Percentiles rank a stretch among this genome's conserved stretches.
phyloP scores from a whole-genome alignment of 2,797 vertebrate genomes.

The Hoplostethus mediterraneus region DNA sequence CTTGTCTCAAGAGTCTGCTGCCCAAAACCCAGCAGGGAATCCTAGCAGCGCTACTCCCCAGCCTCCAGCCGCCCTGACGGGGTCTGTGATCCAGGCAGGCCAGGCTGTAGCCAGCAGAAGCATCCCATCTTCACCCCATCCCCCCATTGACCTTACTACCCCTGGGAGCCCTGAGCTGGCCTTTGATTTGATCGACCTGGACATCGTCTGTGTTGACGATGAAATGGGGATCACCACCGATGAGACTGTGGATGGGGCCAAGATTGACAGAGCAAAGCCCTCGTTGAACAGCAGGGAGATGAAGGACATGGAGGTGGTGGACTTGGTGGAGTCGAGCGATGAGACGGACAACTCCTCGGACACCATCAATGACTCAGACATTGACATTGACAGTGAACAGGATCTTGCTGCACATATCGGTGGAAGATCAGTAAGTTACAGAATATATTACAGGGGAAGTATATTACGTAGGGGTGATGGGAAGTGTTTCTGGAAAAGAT shows the following conservation, averaged over 20 bases:
- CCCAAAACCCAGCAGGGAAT: too few species aligned
- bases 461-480: too few species aligned
- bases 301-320: background rate
- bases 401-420: conserved; percentile 61
- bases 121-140: rapidly evolving
- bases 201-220: conserved; percentile 59
- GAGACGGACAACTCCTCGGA: conserved; percentile 70
- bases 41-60: background rate
- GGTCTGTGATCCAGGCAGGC: background rate
- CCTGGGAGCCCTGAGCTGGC: conserved; percentile 21
- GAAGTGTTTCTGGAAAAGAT: too few species aligned
- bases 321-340: conserved; percentile 42
- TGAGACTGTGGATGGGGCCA: background rate
- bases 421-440: conserved; percentile 17
- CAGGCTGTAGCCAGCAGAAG: rapidly evolving
- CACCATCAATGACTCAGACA: conserved; percentile 8
- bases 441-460: background rate
- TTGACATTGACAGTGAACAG: conserved; percentile 4
- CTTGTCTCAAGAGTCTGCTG: background rate
- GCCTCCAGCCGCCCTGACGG: too few species aligned
- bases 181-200: conserved; percentile 39
- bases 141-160: background rate
- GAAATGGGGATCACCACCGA: rapidly evolving
- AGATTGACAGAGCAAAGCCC: background rate
- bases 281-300: conserved; percentile 37